Evolutionary conservation across 2,113 vertebrate genomes (phyloP).

Genomic region (Syrrhaptes paradoxus): DNA sequence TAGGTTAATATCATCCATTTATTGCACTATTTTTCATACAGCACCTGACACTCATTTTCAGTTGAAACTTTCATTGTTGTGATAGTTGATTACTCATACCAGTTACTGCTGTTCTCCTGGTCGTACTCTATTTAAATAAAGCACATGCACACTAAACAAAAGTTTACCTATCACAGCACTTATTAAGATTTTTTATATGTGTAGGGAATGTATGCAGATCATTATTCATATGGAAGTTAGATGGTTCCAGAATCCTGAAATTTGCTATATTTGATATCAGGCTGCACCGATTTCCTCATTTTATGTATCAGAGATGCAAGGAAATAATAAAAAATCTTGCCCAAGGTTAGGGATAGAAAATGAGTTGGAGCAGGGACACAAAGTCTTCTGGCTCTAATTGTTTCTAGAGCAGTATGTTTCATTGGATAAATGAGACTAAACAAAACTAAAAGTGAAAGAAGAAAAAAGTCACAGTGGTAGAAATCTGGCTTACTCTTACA

Average conservation of each 20-base stretch:
- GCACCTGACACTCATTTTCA: not conserved
- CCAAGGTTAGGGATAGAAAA: not conserved
- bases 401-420: not conserved
- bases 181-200: not conserved
- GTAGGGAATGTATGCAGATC: not conserved
- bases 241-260: not conserved
- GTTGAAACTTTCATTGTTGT: not conserved
- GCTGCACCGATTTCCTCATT: not conserved
- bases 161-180: not conserved
- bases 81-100: slow-evolving; percentile 27
- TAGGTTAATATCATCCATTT: not conserved
- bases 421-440: not conserved
- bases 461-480: not conserved
- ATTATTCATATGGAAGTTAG: not conserved
- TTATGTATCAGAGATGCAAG: not conserved
- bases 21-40: not conserved
- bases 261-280: not conserved
- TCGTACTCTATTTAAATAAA: not conserved
- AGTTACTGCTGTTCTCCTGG: not conserved
- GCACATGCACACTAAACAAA: not conserved
- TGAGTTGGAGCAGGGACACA: not conserved
- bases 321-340: not conserved
- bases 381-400: not conserved
- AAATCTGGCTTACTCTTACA: not conserved
- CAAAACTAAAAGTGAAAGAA: not conserved